These are phyloP conservation scores for Cheilosia pagana DNA, from an alignment of 2,888 invertebrate species.

Conservation along the genomic window DNA sequence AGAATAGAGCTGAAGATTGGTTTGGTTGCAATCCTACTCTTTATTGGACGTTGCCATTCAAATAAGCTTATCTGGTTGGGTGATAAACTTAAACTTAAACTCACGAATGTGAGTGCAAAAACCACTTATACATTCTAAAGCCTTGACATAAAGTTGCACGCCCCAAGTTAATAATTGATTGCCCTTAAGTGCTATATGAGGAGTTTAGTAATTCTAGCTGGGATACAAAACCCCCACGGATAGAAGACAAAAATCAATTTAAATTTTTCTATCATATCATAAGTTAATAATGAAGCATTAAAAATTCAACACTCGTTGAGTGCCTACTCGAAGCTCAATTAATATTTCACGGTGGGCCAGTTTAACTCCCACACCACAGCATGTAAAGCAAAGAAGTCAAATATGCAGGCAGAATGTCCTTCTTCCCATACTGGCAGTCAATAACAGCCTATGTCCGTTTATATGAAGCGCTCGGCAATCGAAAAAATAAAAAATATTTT, in stretches of 20 bases:
- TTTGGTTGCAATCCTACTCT: too few relatives aligned
- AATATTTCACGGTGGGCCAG: conserved; percentile 47
- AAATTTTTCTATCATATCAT: conserved; percentile 17
- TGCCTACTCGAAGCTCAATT: conserved; percentile 34
- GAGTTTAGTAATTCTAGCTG: neutral
- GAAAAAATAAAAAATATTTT: neutral
- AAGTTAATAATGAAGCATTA: conserved; percentile 15
- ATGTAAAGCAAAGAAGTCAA: conserved; percentile 15
- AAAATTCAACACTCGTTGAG: conserved; percentile 38
- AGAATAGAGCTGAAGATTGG: too few relatives aligned
- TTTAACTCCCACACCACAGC: conserved; percentile 11
- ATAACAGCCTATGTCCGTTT: conserved; percentile 9
- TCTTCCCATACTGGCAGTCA: neutral
- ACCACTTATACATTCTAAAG: too few relatives aligned
- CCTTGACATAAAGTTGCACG: too few relatives aligned
- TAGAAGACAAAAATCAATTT: conserved; percentile 39
- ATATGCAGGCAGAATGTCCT: neutral
- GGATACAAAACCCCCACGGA: neutral
- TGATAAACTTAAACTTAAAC: too few relatives aligned
- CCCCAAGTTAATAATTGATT: too few relatives aligned
- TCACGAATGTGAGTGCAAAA: too few relatives aligned
- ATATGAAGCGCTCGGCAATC: neutral
- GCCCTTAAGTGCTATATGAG: too few relatives aligned
- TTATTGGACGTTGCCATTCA: too few relatives aligned
- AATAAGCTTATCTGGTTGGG: too few relatives aligned